A percentile compares a stretch with the other conserved stretches of the same genome.
Evolutionary conservation across 1,140 invertebrate species (phyloP).

Genomic region (Laodelphax striatellus): DNA sequence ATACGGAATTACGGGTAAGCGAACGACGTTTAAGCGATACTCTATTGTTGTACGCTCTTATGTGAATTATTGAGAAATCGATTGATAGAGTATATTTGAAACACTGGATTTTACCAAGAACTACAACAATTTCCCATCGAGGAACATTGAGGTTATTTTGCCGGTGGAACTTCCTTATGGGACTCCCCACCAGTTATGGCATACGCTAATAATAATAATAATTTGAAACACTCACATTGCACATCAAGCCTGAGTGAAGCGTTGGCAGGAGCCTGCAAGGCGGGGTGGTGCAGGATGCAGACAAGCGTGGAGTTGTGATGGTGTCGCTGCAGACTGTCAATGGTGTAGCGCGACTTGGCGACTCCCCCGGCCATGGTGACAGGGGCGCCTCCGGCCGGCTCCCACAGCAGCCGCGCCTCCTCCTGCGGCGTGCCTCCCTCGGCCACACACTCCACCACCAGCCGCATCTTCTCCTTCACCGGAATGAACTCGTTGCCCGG

Average conservation of each 20-base stretch:
- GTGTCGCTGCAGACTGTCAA: slow-evolving; percentile 51
- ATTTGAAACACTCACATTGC: slow-evolving; percentile 70
- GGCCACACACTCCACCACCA: slow-evolving; percentile 67
- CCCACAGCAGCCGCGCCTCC: slow-evolving; percentile 13
- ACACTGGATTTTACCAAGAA: no score
- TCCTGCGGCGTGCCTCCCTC: slow-evolving; percentile 54
- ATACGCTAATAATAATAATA: no score
- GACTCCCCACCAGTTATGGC: no score
- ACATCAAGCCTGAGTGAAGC: slow-evolving; percentile 66
- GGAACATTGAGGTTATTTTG: no score
- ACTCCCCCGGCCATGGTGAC: slow-evolving; percentile 12
- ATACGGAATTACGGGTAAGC: no score
- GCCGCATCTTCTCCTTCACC: slow-evolving; percentile 63
- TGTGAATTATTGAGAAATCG: no score
- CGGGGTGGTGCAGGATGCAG: slow-evolving; percentile 59
- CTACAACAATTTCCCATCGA: no score
- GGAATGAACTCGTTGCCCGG: slow-evolving; percentile 73
- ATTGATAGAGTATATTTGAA: no score
- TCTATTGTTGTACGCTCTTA: no score
- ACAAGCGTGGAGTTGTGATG: slow-evolving; percentile 64
- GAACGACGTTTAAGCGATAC: no score
- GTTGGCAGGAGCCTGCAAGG: slow-evolving; percentile 49
- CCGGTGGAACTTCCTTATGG: no score
- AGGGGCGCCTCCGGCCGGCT: slow-evolving; percentile 21
- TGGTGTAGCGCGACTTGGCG: slow-evolving; percentile 47